These are phyloP conservation scores for Atethmia centrago DNA, from an alignment of 2,888 invertebrate genomes.

Conservation along the genomic window DNA sequence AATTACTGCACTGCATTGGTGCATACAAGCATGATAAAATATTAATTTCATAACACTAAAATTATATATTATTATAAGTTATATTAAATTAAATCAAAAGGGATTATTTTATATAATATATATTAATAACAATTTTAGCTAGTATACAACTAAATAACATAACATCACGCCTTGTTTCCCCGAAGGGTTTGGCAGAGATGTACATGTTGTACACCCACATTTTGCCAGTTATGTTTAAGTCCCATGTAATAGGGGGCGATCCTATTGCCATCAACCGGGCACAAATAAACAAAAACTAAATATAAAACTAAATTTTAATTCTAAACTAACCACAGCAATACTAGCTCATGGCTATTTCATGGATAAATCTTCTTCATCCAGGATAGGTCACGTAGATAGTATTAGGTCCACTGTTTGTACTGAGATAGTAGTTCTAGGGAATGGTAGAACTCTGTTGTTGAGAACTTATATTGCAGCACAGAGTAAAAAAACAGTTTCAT, in stretches of 20 bases:
- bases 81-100: too few relatives aligned
- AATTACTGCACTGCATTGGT: neutral
- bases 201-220: too few relatives aligned
- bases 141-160: too few relatives aligned
- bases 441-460: neutral
- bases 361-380: constrained; percentile 45
- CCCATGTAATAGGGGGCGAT: too few relatives aligned
- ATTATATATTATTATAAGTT: too few relatives aligned
- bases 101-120: neutral
- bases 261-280: too few relatives aligned
- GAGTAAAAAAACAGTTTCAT: neutral
- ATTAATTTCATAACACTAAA: neutral
- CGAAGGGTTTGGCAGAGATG: too few relatives aligned
- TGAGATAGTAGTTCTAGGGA: neutral
- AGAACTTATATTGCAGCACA: neutral
- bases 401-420: constrained; percentile 47
- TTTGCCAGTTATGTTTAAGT: too few relatives aligned
- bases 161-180: too few relatives aligned
- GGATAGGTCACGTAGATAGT: constrained; percentile 53
- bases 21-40: neutral
- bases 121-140: neutral
- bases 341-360: constrained; percentile 16
- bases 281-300: too few relatives aligned
- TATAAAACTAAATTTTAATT: neutral
- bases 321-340: neutral